Evolutionary conservation across 2,797 vertebrate genomes (phyloP).

Genomic region (Heliangelus exortis): DNA sequence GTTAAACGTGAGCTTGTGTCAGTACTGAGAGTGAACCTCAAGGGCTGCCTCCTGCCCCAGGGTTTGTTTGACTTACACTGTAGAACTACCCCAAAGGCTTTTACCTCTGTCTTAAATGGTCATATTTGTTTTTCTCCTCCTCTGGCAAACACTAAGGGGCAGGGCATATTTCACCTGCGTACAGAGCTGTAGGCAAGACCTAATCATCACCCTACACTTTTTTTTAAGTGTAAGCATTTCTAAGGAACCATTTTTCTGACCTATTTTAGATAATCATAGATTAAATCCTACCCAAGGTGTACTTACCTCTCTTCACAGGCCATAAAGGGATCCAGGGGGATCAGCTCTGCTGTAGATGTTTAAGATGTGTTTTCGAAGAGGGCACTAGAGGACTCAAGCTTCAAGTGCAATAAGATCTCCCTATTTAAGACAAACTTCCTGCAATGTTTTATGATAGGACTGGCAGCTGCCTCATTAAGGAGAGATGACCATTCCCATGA

Average conservation of each 20-base stretch:
- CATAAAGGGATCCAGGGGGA: not conserved
- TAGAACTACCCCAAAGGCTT: not conserved
- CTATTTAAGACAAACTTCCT: not conserved
- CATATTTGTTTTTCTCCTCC: not conserved
- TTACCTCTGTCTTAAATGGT: not conserved
- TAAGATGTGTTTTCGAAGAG: not conserved
- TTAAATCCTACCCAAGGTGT: not conserved
- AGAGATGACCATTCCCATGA: not conserved
- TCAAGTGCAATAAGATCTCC: not conserved
- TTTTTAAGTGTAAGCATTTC: not conserved
- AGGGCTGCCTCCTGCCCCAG: not conserved
- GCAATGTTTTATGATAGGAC: not conserved
- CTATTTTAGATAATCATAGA: not conserved
- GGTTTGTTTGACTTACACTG: not conserved
- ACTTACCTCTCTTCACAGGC: not conserved
- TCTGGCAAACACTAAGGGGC: not conserved
- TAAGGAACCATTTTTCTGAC: not conserved
- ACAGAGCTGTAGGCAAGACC: not conserved
- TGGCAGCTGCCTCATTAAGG: not conserved
- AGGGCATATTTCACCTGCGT: not conserved
- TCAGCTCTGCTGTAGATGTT: not conserved
- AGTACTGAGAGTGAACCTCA: not conserved
- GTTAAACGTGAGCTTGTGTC: not conserved
- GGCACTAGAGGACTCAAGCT: not conserved
- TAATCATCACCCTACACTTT: not conserved